Conservation (phyloP, 2,888 invertebrate genomes). For the Zelleria hepariella region DNA sequence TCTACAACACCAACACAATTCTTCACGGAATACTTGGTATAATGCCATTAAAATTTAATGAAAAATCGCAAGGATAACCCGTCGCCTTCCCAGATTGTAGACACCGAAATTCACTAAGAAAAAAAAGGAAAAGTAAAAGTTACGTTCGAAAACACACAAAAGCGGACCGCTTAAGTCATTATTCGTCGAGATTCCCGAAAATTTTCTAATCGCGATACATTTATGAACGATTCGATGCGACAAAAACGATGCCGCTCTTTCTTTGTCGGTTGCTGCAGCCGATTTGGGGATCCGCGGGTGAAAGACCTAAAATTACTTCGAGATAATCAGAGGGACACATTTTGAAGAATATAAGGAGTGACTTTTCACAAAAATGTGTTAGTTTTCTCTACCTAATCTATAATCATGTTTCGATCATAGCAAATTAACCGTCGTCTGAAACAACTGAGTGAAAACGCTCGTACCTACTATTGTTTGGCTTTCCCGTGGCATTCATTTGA, state of each 20-base stretch:
- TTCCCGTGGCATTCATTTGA: too few species aligned
- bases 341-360: too few species aligned
- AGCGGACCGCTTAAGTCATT: slow-evolving; percentile 40
- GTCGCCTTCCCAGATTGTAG: slow-evolving; percentile 1
- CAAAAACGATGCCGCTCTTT: slow-evolving; percentile 48
- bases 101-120: not conserved
- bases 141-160: slow-evolving; percentile 27
- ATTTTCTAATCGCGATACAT: slow-evolving; percentile 55
- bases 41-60: slow-evolving; percentile 1
- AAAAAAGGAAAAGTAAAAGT: slow-evolving; percentile 10
- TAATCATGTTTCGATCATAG: too few species aligned
- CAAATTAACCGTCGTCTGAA: too few species aligned
- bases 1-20: not conserved
- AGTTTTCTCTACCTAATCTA: not conserved
- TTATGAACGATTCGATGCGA: slow-evolving; percentile 44
- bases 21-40: not conserved
- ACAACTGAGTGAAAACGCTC: too few species aligned
- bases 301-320: not conserved
- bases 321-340: not conserved
- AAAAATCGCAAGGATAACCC: not conserved
- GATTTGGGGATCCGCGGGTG: not conserved
- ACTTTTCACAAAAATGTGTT: not conserved
- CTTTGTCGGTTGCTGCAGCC: slow-evolving; percentile 42
- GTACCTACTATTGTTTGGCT: too few species aligned
- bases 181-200: slow-evolving; percentile 35